phyloP scores from a whole-genome alignment of 2,888 invertebrate species.

The Lingula anatina region DNA sequence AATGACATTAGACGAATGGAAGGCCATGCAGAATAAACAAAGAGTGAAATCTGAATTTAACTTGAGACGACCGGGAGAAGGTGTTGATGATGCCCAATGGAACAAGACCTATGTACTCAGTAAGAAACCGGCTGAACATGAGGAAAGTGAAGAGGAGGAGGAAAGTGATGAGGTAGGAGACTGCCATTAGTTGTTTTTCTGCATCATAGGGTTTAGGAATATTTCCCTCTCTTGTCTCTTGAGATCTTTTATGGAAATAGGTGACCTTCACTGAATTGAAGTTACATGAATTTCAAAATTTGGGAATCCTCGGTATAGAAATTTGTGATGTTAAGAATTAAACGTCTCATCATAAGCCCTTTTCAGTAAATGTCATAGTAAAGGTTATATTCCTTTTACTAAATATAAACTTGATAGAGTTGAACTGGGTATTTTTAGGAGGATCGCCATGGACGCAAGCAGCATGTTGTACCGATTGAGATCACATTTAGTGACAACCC shows the following conservation, averaged over 20 bases:
- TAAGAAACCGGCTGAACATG: constrained; percentile 64
- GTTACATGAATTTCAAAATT: not conserved
- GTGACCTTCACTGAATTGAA: no score
- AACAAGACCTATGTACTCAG: constrained; percentile 49
- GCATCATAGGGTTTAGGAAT: not conserved
- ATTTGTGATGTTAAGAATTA: no score
- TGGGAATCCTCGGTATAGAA: not conserved
- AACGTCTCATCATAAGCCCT: no score
- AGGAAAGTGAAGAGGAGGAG: constrained; percentile 56
- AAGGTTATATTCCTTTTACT: not conserved
- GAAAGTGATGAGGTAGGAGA: constrained; percentile 24
- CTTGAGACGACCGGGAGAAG: constrained; percentile 88
- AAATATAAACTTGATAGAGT: not conserved
- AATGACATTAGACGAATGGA: constrained; percentile 92
- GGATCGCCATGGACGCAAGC: constrained; percentile 28
- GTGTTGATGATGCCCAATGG: constrained; percentile 76
- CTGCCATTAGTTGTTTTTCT: no score
- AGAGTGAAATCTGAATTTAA: constrained; percentile 84
- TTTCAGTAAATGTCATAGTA: no score
- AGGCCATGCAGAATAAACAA: constrained; percentile 70
- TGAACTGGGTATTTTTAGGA: constrained; percentile 16
- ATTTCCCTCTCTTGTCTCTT: no score
- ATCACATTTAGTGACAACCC: constrained; percentile 50
- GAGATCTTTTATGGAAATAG: no score
- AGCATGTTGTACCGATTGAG: constrained; percentile 39